Conservation (phyloP, 2,113 vertebrate species). For the Coturnix japonica region DNA sequence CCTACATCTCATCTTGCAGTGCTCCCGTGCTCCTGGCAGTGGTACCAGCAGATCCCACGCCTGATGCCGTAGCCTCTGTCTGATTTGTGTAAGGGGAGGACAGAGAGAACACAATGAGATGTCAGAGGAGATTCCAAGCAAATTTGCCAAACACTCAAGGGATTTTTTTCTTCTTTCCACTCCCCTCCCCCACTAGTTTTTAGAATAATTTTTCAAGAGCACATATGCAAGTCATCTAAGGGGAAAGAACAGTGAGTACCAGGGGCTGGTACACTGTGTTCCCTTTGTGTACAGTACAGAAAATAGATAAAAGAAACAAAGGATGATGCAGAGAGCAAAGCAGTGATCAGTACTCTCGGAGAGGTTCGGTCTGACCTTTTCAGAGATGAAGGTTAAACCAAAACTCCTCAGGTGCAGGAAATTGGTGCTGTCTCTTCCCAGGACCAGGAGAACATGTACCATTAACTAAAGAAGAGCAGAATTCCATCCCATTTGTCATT, state of each 20-base stretch:
- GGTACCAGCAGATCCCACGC: background rate
- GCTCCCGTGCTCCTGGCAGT: background rate
- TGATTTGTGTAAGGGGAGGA: slow-evolving; percentile 26
- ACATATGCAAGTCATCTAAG: slow-evolving; percentile 79
- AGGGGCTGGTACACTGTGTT: slow-evolving; percentile 71
- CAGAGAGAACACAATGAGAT: slow-evolving; percentile 59
- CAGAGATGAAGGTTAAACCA: slow-evolving; percentile 59
- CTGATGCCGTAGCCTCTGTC: slow-evolving; percentile 1
- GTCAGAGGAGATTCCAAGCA: slow-evolving; percentile 73
- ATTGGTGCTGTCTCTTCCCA: slow-evolving; percentile 41
- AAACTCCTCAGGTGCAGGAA: slow-evolving; percentile 62
- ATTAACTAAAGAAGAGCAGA: background rate
- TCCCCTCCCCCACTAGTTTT: slow-evolving; percentile 66
- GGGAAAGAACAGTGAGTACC: slow-evolving; percentile 74
- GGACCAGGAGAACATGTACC: slow-evolving; percentile 13
- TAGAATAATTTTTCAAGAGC: slow-evolving; percentile 75
- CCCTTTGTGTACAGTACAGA: slow-evolving; percentile 53
- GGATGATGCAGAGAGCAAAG: slow-evolving; percentile 53
- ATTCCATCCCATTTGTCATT: slow-evolving; percentile 20
- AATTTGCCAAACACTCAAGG: slow-evolving; percentile 72
- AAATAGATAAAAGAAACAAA: slow-evolving; percentile 67
- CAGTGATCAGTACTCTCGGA: slow-evolving; percentile 45
- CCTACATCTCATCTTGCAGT: background rate
- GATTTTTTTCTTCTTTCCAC: slow-evolving; percentile 64
- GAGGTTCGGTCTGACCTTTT: slow-evolving; percentile 48